Evolutionary conservation across 2,888 invertebrate species (phyloP).

Genomic region (Unio delphinus): DNA sequence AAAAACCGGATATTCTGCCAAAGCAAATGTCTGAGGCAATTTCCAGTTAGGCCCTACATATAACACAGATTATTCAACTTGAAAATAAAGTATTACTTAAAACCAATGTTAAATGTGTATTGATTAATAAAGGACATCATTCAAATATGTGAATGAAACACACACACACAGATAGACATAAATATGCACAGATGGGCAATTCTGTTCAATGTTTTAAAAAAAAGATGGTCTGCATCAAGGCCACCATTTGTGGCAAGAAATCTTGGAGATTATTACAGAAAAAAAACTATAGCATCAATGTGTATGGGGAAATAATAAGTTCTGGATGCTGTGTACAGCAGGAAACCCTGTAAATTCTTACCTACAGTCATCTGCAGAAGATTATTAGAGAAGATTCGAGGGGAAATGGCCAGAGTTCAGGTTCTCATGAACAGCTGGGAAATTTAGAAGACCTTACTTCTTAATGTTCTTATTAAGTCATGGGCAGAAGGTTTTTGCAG

Average conservation of each 20-base stretch:
- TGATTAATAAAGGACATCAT: too few relatives aligned
- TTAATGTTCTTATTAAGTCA: too few relatives aligned
- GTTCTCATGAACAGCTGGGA: constrained; percentile 95
- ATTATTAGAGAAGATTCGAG: constrained; percentile 91
- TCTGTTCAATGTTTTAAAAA: constrained; percentile 91
- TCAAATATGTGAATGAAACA: too few relatives aligned
- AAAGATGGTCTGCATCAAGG: constrained; percentile 93
- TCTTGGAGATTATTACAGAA: constrained; percentile 73
- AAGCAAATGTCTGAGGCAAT: too few relatives aligned
- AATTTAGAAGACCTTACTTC: constrained; percentile 79
- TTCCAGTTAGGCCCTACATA: too few relatives aligned
- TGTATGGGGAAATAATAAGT: constrained; percentile 67
- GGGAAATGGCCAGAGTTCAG: constrained; percentile 93
- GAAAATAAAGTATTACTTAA: too few relatives aligned
- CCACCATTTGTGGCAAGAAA: constrained; percentile 93
- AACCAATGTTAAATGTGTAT: too few relatives aligned
- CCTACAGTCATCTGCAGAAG: constrained; percentile 93
- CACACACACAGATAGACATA: too few relatives aligned
- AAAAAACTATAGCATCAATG: background rate
- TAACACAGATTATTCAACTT: too few relatives aligned
- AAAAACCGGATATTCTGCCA: too few relatives aligned
- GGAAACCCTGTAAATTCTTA: constrained; percentile 28
- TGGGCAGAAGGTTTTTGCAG: too few relatives aligned
- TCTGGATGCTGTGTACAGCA: background rate
- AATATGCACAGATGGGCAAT: constrained; percentile 77